A percentile compares a stretch with the other conserved stretches of the same genome.
phyloP scores from a whole-genome alignment of 2,113 vertebrate genomes.

The Pelusios castaneus region DNA sequence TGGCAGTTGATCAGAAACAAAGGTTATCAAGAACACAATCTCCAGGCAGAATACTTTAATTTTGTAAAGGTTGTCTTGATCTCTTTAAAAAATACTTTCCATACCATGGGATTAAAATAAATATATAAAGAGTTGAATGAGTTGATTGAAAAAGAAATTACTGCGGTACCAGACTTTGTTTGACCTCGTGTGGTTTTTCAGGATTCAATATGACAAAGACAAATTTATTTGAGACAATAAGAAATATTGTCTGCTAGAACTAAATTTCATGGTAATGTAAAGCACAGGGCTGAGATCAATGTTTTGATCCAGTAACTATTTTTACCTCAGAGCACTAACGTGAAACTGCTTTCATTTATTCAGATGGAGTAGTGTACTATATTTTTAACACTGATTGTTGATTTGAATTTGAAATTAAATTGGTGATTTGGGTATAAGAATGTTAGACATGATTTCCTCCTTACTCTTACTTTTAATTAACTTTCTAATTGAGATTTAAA shows the following conservation, averaged over 20 bases:
- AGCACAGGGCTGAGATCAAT: not conserved
- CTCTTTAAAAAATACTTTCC: accelerated
- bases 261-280: not conserved
- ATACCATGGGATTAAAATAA: accelerated
- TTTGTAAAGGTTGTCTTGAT: not conserved
- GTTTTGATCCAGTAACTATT: not conserved
- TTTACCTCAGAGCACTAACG: not conserved
- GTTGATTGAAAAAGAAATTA: not conserved
- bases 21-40: not conserved
- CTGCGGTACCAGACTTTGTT: not conserved
- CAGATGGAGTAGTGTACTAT: not conserved
- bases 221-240: not conserved
- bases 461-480: slow-evolving; percentile 83
- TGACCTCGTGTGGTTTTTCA: not conserved
- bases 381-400: slow-evolving; percentile 50
- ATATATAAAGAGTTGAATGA: accelerated
- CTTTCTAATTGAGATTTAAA: slow-evolving; percentile 84
- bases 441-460: slow-evolving; percentile 80
- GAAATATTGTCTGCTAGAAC: not conserved
- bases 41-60: not conserved
- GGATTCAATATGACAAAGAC: slow-evolving; percentile 19
- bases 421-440: slow-evolving; percentile 78
- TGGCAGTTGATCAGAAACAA: not conserved
- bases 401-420: slow-evolving; percentile 76
- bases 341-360: not conserved